Conservation (phyloP, 2,113 vertebrate genomes). For the Zapornia atra region DNA sequence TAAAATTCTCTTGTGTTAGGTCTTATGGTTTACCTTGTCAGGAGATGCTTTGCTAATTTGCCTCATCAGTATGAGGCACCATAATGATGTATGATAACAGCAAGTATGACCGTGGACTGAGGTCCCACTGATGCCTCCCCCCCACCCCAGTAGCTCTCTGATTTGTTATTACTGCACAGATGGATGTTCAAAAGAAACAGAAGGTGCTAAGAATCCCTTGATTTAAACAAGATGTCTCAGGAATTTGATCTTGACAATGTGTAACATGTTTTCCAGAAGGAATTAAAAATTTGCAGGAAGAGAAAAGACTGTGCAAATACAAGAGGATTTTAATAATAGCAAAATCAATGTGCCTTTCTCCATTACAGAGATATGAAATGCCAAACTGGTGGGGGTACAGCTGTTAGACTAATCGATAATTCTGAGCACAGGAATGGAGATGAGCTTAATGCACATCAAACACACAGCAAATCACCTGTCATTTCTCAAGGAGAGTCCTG, state of each 20-base stretch:
- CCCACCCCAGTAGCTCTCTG: not conserved
- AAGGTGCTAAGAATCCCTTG: slow-evolving; percentile 61
- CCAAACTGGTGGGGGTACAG: not conserved
- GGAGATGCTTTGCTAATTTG: not conserved
- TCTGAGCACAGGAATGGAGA: not conserved
- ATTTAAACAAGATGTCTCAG: slow-evolving; percentile 70
- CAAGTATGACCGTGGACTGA: not conserved
- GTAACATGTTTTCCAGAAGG: slow-evolving; percentile 43
- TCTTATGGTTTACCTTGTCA: rapidly evolving
- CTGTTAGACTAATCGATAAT: slow-evolving; percentile 9
- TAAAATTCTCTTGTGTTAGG: rapidly evolving
- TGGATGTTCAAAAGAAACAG: slow-evolving; percentile 55
- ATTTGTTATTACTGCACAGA: slow-evolving; percentile 38
- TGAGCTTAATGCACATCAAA: not conserved
- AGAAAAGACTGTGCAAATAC: slow-evolving; percentile 22
- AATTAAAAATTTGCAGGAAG: slow-evolving; percentile 37
- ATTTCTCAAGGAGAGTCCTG: not conserved
- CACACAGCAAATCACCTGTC: not conserved
- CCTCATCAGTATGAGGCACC: not conserved
- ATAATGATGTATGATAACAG: not conserved
- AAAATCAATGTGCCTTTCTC: slow-evolving; percentile 27
- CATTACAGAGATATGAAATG: not conserved
- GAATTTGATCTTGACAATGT: slow-evolving; percentile 53
- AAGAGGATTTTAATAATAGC: slow-evolving; percentile 29
- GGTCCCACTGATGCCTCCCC: not conserved